phyloP scores from a whole-genome alignment of 2,888 invertebrate genomes.

The Drosophila paranaensis region DNA sequence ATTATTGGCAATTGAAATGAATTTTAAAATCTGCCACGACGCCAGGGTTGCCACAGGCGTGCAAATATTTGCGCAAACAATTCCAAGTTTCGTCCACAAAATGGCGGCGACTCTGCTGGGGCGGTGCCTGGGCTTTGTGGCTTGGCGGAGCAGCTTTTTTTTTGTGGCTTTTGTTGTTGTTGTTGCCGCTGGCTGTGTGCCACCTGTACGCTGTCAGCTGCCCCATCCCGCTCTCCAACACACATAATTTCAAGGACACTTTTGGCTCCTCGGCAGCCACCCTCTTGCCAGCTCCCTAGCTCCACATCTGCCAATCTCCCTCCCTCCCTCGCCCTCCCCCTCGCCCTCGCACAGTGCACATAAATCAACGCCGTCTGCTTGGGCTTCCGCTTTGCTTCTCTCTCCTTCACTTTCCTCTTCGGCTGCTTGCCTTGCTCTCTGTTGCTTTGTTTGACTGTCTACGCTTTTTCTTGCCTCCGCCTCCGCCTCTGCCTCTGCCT shows the following conservation, averaged over 20 bases:
- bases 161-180: slow-evolving; percentile 18
- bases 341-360: slow-evolving; percentile 23
- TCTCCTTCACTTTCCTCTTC: not conserved
- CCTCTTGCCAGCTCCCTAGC: not conserved
- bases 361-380: slow-evolving; percentile 69
- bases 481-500: not conserved
- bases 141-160: slow-evolving; percentile 4
- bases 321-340: not conserved
- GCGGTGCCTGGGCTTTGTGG: not conserved
- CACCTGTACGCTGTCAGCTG: slow-evolving; percentile 61
- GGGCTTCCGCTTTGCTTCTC: slow-evolving; percentile 43
- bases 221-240: not conserved
- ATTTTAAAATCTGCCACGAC: not conserved
- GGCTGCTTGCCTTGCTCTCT: slow-evolving; percentile 10
- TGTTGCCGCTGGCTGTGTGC: slow-evolving; percentile 67
- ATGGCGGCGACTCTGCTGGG: slow-evolving; percentile 33
- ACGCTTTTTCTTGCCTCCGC: slow-evolving; percentile 12
- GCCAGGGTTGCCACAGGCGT: slow-evolving; percentile 29
- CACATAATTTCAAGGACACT: slow-evolving; percentile 68
- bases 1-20: slow-evolving; percentile 2
- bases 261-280: slow-evolving; percentile 25
- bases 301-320: not conserved
- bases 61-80: slow-evolving; percentile 44
- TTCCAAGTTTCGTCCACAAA: slow-evolving; percentile 43
- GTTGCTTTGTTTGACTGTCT: slow-evolving; percentile 32